Evolutionary conservation across 2,888 invertebrate genomes (phyloP).

Genomic region (Saturnia japonica): DNA sequence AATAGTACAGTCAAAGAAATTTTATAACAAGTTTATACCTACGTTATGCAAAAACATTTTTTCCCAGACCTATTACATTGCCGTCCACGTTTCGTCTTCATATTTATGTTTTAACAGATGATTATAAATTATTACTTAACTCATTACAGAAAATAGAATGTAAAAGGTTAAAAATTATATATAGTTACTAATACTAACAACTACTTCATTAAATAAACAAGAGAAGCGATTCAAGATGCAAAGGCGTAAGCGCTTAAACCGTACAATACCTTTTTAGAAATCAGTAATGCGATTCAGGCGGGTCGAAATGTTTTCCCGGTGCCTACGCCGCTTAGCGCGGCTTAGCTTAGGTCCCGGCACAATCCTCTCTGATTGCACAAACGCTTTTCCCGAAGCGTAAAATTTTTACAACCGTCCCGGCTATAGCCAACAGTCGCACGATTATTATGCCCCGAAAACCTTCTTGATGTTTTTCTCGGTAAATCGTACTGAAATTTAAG

Average conservation of each 20-base stretch:
- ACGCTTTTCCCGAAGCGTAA: slow-evolving; percentile 63
- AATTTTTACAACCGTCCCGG: slow-evolving; percentile 57
- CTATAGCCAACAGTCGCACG: slow-evolving; percentile 42
- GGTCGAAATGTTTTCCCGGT: slow-evolving; percentile 50
- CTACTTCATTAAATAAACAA: slow-evolving; percentile 8
- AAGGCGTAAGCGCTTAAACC: slow-evolving; percentile 26
- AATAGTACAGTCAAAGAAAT: no score
- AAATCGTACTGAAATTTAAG: neutral
- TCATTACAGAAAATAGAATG: neutral
- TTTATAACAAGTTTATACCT: no score
- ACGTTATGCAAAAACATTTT: no score
- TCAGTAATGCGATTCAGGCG: slow-evolving; percentile 53
- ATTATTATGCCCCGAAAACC: slow-evolving; percentile 20
- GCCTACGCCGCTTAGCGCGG: slow-evolving; percentile 54
- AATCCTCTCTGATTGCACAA: slow-evolving; percentile 76
- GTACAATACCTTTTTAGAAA: slow-evolving; percentile 44
- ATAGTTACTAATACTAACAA: neutral
- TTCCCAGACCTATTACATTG: no score
- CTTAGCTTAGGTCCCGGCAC: slow-evolving; percentile 65
- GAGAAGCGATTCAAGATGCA: slow-evolving; percentile 1
- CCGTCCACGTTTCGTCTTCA: no score
- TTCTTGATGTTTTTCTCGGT: slow-evolving; percentile 7
- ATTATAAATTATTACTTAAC: neutral
- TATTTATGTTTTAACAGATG: neutral
- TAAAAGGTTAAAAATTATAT: neutral